Evolutionary conservation across 2,113 vertebrate species (phyloP).

Genomic region (Centrocercus urophasianus): DNA sequence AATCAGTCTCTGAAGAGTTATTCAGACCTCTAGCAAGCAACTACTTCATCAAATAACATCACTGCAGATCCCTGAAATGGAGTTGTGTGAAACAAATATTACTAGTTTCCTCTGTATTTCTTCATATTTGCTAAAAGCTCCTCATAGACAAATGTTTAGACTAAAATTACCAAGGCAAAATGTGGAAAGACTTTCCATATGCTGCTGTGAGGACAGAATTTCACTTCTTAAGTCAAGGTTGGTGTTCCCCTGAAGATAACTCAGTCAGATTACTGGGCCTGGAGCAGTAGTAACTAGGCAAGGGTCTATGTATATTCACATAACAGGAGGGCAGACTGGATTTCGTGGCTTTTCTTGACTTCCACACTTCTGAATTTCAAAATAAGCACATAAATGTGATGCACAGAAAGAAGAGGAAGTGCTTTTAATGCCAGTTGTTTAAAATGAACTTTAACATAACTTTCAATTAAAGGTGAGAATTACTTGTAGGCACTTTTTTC

Average conservation of each 20-base stretch:
- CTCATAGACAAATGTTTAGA: not conserved
- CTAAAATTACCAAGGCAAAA: not conserved
- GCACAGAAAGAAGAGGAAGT: not conserved
- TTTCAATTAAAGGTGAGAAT: not conserved
- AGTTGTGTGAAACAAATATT: not conserved
- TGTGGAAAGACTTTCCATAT: not conserved
- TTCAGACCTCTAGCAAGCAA: not conserved
- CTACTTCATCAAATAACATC: not conserved
- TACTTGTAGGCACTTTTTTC: not conserved
- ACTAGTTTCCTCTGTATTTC: not conserved
- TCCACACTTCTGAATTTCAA: not conserved
- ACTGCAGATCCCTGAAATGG: not conserved
- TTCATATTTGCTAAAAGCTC: not conserved
- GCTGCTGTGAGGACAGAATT: not conserved
- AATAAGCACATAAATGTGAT: not conserved
- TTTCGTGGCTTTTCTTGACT: not conserved
- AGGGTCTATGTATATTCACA: not conserved
- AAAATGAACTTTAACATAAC: not conserved
- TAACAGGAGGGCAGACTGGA: not conserved
- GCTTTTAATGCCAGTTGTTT: not conserved
- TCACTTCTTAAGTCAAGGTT: not conserved
- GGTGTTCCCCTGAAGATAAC: not conserved
- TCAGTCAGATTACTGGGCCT: not conserved
- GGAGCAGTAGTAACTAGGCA: not conserved
- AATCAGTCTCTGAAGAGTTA: constrained; percentile 6